These are phyloP conservation scores for Diplosoma virens DNA, from an alignment of 23 tunicate genomes.

Conservation along the genomic window DNA sequence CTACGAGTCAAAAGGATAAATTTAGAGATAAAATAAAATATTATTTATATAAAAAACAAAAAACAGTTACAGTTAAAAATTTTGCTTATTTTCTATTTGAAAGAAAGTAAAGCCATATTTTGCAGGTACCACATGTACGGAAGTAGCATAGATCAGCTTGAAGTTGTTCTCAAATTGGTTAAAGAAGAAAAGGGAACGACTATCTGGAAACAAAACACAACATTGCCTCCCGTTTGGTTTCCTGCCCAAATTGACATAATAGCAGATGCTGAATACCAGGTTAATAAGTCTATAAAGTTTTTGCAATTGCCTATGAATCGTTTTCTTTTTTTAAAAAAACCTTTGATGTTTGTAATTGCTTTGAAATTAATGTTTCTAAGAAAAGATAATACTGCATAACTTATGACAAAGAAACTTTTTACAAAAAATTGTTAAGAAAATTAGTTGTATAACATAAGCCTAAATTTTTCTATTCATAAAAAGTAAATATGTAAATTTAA, in stretches of 20 bases:
- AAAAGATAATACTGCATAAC: neutral
- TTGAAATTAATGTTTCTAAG: neutral
- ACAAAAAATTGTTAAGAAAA: no score
- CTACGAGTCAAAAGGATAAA: no score
- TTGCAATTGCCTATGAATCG: neutral
- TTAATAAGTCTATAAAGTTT: neutral
- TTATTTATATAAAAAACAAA: no score
- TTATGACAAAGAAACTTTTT: no score
- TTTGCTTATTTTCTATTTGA: neutral
- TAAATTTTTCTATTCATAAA: no score
- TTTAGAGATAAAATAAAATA: no score
- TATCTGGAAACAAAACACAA: conserved; percentile 65
- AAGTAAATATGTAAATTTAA: no score
- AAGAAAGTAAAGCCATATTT: neutral
- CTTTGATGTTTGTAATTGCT: neutral
- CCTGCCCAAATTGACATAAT: conserved; percentile 88
- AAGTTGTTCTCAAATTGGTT: conserved; percentile 30
- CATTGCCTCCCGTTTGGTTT: conserved; percentile 53
- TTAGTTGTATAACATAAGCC: no score
- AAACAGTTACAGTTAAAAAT: no score
- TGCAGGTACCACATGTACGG: conserved; percentile 91
- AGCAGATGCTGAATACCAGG: conserved; percentile 64
- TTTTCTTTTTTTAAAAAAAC: neutral
- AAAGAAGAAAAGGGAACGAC: conserved; percentile 29
- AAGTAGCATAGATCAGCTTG: conserved; percentile 33